These are phyloP conservation scores for Sabatieria punctata DNA, from an alignment of 2,888 invertebrate species.

Conservation along the genomic window DNA sequence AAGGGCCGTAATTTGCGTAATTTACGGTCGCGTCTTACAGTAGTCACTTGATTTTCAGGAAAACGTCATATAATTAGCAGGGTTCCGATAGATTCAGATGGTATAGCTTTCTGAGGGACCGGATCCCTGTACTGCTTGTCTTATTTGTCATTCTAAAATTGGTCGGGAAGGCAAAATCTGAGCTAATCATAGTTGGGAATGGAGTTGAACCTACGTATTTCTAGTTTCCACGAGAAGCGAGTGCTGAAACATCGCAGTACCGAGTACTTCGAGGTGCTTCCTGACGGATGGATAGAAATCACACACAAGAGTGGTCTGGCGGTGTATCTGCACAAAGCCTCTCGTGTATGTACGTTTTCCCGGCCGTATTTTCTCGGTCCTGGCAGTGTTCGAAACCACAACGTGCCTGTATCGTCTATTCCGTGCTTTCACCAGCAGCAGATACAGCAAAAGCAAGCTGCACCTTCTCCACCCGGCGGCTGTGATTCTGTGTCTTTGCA, in stretches of 20 bases:
- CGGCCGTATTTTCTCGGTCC: slow-evolving; percentile 89
- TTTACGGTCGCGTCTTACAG: too few relatives aligned
- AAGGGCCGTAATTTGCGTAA: too few relatives aligned
- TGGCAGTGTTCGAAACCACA: slow-evolving; percentile 75
- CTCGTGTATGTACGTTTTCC: slow-evolving; percentile 72
- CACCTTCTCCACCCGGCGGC: too few relatives aligned
- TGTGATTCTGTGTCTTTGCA: slow-evolving; percentile 3
- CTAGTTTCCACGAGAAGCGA: slow-evolving; percentile 11
- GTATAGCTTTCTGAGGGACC: too few relatives aligned
- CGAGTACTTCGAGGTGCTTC: slow-evolving; percentile 55
- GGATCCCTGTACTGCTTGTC: too few relatives aligned
- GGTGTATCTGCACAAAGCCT: slow-evolving; percentile 58
- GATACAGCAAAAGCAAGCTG: slow-evolving; percentile 51
- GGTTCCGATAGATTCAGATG: too few relatives aligned
- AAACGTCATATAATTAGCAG: too few relatives aligned
- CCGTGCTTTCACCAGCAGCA: slow-evolving; percentile 75
- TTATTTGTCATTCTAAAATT: too few relatives aligned
- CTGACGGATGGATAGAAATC: slow-evolving; percentile 88
- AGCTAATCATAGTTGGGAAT: too few relatives aligned
- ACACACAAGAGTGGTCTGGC: slow-evolving; percentile 93
- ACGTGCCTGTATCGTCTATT: slow-evolving; percentile 80
- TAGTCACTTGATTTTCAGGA: too few relatives aligned
- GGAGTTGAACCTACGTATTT: not conserved
- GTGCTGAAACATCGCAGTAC: slow-evolving; percentile 18
- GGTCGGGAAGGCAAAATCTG: too few relatives aligned